These are phyloP conservation scores for Phoxinus dragarum DNA, from an alignment of 2,797 vertebrate genomes.

Conservation along the genomic window DNA sequence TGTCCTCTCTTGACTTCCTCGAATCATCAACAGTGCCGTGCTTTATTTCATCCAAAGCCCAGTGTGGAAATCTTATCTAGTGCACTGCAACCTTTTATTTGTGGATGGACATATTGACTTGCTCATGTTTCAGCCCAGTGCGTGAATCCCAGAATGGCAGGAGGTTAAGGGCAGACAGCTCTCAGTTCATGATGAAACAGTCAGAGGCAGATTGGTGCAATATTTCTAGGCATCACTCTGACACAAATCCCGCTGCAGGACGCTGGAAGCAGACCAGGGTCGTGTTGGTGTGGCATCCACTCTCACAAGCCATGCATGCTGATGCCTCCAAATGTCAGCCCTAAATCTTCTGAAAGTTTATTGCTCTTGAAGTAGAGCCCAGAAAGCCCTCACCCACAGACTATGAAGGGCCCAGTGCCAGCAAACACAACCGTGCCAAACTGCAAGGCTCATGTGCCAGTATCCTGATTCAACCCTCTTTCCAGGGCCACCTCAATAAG, in stretches of 20 bases:
- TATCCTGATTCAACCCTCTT: slow-evolving; percentile 50
- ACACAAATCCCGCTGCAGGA: slow-evolving; percentile 57
- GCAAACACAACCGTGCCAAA: slow-evolving; percentile 36
- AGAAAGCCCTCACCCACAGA: slow-evolving; percentile 65
- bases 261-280: slow-evolving; percentile 66
- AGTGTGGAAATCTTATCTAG: slow-evolving; percentile 35
- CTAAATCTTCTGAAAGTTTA: slow-evolving; percentile 64
- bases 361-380: slow-evolving; percentile 64
- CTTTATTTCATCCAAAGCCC: slow-evolving; percentile 36
- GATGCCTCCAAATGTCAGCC: slow-evolving; percentile 62
- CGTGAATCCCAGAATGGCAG: slow-evolving; percentile 32
- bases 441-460: slow-evolving; percentile 64
- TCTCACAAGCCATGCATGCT: slow-evolving; percentile 53
- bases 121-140: slow-evolving; percentile 29
- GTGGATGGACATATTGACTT: slow-evolving; percentile 32
- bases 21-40: slow-evolving; percentile 14
- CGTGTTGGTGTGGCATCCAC: slow-evolving; percentile 52
- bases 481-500: slow-evolving; percentile 34
- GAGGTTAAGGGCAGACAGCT: slow-evolving; percentile 43
- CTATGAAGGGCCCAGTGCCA: slow-evolving; percentile 45
- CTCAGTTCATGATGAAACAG: slow-evolving; percentile 46
- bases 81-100: slow-evolving; percentile 41
- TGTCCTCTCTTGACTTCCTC: slow-evolving; percentile 20
- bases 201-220: slow-evolving; percentile 45
- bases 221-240: slow-evolving; percentile 53